These are phyloP conservation scores for Branchellion lobata DNA, from an alignment of 2,888 invertebrate genomes.

Conservation along the genomic window DNA sequence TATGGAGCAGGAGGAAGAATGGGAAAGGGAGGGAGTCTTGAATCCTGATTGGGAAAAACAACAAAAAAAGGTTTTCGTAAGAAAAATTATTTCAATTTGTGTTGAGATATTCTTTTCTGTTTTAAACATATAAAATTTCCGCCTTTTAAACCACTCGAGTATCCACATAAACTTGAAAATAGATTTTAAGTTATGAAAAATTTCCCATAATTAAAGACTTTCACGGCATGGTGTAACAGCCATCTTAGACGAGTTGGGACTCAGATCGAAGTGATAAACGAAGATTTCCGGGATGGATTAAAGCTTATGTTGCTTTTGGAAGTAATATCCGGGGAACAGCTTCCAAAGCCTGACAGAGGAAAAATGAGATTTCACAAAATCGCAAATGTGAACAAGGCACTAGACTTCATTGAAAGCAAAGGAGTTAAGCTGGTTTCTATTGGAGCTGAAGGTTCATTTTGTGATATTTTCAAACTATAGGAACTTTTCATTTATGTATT, in stretches of 20 bases:
- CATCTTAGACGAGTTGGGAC: conserved; percentile 98
- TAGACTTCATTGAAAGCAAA: conserved; percentile 97
- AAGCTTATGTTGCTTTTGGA: conserved; percentile 98
- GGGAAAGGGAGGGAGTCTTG: conserved; percentile 98
- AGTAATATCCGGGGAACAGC: conserved; percentile 90
- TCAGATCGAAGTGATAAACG: conserved; percentile 97
- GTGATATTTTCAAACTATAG: neutral
- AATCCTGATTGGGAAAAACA: conserved; percentile 99
- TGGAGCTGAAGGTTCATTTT: conserved; percentile 84
- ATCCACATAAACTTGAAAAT: neutral
- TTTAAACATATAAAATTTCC: neutral
- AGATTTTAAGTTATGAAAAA: too few species aligned
- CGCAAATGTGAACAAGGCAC: conserved; percentile 98
- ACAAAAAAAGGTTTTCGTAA: conserved; percentile 91
- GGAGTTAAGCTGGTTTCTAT: conserved; percentile 98
- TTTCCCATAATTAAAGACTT: too few species aligned
- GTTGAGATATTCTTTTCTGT: neutral
- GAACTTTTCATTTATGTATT: too few species aligned
- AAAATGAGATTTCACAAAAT: conserved; percentile 98
- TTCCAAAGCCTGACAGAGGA: conserved; percentile 98
- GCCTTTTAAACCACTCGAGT: neutral
- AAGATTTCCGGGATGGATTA: conserved; percentile 98
- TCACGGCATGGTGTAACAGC: conserved; percentile 99
- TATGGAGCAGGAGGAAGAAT: conserved; percentile 79
- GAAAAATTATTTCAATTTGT: neutral